These are phyloP conservation scores for Microtus richardsoni DNA, from an alignment of 2,113 vertebrate species.

Conservation along the genomic window DNA sequence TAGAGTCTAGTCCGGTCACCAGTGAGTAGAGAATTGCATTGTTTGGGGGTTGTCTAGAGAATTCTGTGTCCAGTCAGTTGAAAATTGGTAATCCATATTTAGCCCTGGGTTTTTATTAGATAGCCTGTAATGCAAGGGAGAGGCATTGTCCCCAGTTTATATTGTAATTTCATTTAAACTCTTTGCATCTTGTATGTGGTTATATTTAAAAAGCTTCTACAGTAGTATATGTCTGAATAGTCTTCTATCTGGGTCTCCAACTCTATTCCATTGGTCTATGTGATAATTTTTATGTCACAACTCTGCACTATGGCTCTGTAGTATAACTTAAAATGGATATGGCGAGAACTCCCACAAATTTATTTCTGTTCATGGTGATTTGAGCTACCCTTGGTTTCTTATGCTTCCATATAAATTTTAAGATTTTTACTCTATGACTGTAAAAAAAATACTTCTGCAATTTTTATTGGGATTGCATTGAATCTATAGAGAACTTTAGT, in stretches of 20 bases:
- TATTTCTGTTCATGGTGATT: neutral
- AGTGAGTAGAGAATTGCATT: neutral
- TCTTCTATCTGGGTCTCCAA: neutral
- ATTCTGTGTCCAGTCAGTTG: neutral
- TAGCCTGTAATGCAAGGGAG: neutral
- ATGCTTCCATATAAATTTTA: neutral
- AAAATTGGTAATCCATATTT: neutral
- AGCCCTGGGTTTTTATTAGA: neutral
- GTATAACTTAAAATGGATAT: neutral
- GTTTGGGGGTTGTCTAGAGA: neutral
- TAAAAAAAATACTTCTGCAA: neutral
- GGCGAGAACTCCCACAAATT: neutral
- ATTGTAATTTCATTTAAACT: neutral
- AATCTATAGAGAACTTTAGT: neutral
- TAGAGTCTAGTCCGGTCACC: neutral
- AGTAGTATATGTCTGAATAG: neutral
- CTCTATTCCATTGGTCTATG: neutral
- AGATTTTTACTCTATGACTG: neutral
- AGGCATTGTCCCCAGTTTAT: neutral
- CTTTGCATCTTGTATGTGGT: neutral
- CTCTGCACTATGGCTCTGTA: neutral
- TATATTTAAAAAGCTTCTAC: neutral
- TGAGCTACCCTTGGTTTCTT: neutral
- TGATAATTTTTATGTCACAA: neutral
- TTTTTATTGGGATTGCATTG: neutral